Conservation (phyloP, 2,113 vertebrate species). For the Pyxicephalus adspersus region DNA sequence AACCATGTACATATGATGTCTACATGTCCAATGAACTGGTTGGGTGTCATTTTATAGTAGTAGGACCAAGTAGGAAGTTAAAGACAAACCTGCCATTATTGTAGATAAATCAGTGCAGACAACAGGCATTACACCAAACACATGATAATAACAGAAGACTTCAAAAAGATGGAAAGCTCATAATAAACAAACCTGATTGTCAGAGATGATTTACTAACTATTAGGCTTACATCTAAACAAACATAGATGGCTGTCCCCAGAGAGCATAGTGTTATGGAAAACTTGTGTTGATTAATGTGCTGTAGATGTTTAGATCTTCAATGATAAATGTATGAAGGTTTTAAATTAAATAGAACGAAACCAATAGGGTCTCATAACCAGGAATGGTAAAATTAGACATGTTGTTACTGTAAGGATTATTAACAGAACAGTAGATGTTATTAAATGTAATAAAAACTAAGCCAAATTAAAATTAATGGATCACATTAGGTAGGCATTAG, state of each 20-base stretch:
- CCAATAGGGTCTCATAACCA: neutral
- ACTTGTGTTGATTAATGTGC: slow-evolving; percentile 44
- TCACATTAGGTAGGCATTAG: neutral
- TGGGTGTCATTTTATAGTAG: no score
- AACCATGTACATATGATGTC: no score
- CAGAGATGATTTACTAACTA: slow-evolving; percentile 55
- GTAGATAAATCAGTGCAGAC: slow-evolving; percentile 45
- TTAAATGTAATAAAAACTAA: neutral
- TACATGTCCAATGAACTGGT: no score
- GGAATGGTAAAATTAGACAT: neutral
- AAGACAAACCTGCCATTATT: slow-evolving; percentile 13
- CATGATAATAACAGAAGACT: slow-evolving; percentile 19
- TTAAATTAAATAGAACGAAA: neutral
- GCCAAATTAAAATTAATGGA: neutral
- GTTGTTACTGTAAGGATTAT: neutral
- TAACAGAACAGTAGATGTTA: neutral
- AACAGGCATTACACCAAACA: slow-evolving; percentile 31
- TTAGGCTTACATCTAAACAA: slow-evolving; percentile 42
- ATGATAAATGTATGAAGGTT: neutral
- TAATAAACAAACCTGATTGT: slow-evolving; percentile 48
- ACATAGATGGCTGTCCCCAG: slow-evolving; percentile 27
- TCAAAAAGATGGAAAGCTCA: slow-evolving; percentile 29
- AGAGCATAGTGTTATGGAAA: slow-evolving; percentile 43
- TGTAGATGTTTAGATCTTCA: neutral
- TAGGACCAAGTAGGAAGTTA: neutral